Evolutionary conservation across 2,113 vertebrate species (phyloP).

Genomic region (Acrocephalus arundinaceus): DNA sequence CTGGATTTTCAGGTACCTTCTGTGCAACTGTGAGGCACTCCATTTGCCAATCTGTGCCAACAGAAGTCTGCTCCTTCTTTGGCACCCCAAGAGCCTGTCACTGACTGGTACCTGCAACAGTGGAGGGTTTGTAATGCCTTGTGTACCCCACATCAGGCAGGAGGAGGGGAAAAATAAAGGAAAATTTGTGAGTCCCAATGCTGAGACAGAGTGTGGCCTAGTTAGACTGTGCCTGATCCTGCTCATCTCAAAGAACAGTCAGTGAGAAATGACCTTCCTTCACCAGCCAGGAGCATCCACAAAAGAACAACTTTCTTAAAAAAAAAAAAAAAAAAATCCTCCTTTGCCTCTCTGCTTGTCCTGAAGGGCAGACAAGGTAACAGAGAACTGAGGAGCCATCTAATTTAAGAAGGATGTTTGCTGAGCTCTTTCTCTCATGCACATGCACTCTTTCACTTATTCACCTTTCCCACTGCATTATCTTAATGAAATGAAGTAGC

Average conservation of each 20-base stretch:
- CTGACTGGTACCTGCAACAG: neutral
- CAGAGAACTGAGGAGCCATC: constrained; percentile 39
- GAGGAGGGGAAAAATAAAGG: neutral
- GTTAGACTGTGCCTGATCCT: neutral
- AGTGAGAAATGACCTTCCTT: constrained; percentile 8
- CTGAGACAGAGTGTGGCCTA: neutral
- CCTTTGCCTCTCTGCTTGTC: constrained; percentile 26
- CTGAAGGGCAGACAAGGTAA: constrained; percentile 66
- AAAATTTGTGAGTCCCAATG: neutral
- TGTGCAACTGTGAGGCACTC: neutral
- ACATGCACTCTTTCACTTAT: constrained; percentile 64
- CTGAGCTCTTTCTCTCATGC: constrained; percentile 68
- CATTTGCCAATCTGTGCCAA: neutral
- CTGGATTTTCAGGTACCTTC: neutral
- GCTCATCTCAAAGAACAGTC: neutral
- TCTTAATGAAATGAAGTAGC: constrained; percentile 59
- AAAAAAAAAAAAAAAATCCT: neutral
- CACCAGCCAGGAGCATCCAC: neutral
- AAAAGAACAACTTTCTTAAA: neutral
- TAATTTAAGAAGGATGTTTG: constrained; percentile 67
- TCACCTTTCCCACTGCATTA: constrained; percentile 62
- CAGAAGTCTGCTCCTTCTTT: neutral
- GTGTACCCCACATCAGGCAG: neutral
- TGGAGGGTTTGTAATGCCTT: accelerated
- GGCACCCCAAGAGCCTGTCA: neutral